Base-by-base conservation (phyloP, 2,113 vertebrate species). In the Mustela nigripes region DNA sequence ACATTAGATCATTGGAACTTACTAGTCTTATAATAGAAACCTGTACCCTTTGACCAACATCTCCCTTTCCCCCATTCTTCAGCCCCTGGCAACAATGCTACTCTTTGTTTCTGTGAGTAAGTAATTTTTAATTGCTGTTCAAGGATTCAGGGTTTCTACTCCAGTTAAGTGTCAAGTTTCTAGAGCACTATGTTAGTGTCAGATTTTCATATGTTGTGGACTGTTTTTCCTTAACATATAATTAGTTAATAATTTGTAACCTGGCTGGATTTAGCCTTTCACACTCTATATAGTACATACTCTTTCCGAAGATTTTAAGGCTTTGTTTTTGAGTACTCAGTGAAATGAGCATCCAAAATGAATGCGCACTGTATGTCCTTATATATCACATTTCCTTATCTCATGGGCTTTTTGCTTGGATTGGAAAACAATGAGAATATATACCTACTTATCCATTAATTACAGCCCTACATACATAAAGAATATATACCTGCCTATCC, bases 221-320 rank as follows among this genome's bases (percentile, higher is more conserved):
- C 60, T 94, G 1, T 48, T 67, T 63, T 96, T 78, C 5, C 42
- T 83, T 53, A 71, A 19, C 4, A 50, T 85, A 3, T 39, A 67
- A 39, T 95, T 88, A 67, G 22, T 84, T 95, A 81, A 45, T 76
- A 42, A 39, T 39, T 3, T 88, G 22, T 91, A 91, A 67, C 28
- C n/a, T 74, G 12, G 31, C 50, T 92, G 21, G 39, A 80, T 56
- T 95, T 95, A 89, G 39, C 16, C 36, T 50, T 97, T 91, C 93
- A 24, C 8, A 26, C 33, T 73, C 24, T 79, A 0, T 92, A 9
- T 18, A 45, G 90, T 88, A 5, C 31, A 39, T 84, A 22, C 71
- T 82, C 60, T 91, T 9, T 89, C 15, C 91, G 95, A 82, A 80
- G 58, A 74, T 81, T 71, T 58, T 69, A 71, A 48, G 71, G 24